Evolutionary conservation across 2,888 invertebrate genomes (phyloP).

Genomic region (Molanna angustata): DNA sequence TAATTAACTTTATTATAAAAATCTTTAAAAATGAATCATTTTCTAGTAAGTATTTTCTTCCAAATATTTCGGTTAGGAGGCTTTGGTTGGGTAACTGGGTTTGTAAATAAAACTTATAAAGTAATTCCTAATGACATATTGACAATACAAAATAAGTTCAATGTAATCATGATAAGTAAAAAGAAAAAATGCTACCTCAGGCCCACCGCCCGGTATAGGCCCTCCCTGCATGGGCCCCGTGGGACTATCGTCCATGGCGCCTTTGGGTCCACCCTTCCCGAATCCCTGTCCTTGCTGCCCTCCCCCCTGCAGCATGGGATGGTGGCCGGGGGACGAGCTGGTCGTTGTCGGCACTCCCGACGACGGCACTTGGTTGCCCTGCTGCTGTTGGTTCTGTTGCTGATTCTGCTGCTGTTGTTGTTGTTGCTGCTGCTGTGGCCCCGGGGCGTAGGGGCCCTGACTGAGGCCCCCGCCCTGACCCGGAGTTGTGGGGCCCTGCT

Average conservation of each 20-base stretch:
- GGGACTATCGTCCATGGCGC: slow-evolving; percentile 41
- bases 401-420: slow-evolving; percentile 43
- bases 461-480: slow-evolving; percentile 37
- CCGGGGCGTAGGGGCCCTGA: slow-evolving; percentile 38
- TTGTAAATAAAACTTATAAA: neutral
- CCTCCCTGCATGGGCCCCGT: slow-evolving; percentile 39
- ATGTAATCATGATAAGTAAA: slow-evolving; percentile 1
- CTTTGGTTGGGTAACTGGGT: no score
- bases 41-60: no score
- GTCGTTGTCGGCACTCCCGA: slow-evolving; percentile 2
- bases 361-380: neutral
- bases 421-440: slow-evolving; percentile 23
- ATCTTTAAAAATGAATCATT: no score
- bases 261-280: slow-evolving; percentile 41
- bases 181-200: slow-evolving; percentile 31
- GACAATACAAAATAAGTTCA: neutral
- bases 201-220: slow-evolving; percentile 35
- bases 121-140: neutral
- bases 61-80: no score
- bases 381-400: slow-evolving; percentile 49
- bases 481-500: slow-evolving; percentile 52
- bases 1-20: no score
- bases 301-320: slow-evolving; percentile 13
- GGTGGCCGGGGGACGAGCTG: slow-evolving; percentile 15
- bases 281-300: slow-evolving; percentile 4